Base-by-base conservation (phyloP, 2,797 vertebrate genomes). In the Antennarius maculatus region DNA sequence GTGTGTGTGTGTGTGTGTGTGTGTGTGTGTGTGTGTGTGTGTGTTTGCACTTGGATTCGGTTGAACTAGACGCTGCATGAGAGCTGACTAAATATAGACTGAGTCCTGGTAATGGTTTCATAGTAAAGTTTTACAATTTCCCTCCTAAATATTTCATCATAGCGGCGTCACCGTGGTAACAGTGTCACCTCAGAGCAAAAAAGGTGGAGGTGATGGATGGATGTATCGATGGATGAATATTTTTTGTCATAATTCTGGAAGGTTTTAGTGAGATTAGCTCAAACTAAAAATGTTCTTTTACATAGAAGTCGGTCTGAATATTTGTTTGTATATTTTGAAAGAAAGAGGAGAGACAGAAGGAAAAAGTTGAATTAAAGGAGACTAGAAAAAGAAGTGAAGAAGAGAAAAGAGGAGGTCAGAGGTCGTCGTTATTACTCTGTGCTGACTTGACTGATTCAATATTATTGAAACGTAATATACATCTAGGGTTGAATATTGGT, bases 1-100 rank as follows among this genome's bases (percentile, higher is more conserved):
- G 57, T 51, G 23, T 65, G 48, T 70, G 23, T 54, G 47, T 71
- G 58, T 57, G 72, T 34, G 53, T 42, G 51, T 34, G 3, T 23
- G 23, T 23, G 23, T 23, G 23, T 23, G 23, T 23, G 23, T 23
- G 23, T 23, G 23, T 23, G 23, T 23, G 23, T 23, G 23, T 23
- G 23, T 23, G 23, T 23, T 23, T 23, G 23, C 23, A 23, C 23
- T 2, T 23, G 23, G 23, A 23, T 2, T 23, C 23, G 2, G 23
- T 23, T 31, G 31, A 31, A 31, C 4, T 17, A 3, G 27, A 56
- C 29, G 23, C 64, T 71, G 67, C 51, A 54, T 41, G 60, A 65
- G 52, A 12, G 7, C 34, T 18, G 37, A 50, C 50, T 54, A 66
- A 60, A 68, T 58, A 61, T 68, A 71, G 59, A 15, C 10, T 9